These are phyloP conservation scores for Phalloptychus januarius DNA, from an alignment of 2,797 vertebrate genomes.

Conservation along the genomic window DNA sequence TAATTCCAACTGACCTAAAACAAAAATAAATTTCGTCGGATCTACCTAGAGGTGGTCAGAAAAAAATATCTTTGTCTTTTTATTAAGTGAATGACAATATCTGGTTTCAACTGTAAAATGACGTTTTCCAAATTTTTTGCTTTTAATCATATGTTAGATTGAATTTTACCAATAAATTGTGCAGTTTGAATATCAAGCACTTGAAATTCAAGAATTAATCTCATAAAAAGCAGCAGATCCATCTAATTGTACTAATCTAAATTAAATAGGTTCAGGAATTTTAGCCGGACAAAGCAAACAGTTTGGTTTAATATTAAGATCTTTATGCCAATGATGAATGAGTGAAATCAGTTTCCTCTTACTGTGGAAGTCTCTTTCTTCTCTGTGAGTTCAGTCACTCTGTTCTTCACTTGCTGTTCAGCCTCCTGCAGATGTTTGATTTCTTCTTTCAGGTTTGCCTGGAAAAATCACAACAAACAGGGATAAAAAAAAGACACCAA, in stretches of 20 bases:
- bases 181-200: no score
- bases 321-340: background rate
- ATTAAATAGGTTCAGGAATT: background rate
- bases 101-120: no score
- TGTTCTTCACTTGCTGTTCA: constrained; percentile 64
- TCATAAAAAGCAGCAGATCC: background rate
- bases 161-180: no score
- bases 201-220: no score
- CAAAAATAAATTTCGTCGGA: no score
- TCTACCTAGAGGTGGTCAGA: no score
- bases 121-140: no score
- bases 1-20: no score
- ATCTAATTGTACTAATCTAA: background rate
- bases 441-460: constrained; percentile 77
- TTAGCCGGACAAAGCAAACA: background rate
- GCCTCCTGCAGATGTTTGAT: constrained; percentile 74
- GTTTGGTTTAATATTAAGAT: background rate
- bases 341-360: constrained; percentile 25
- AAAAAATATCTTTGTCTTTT: no score
- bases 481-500: background rate
- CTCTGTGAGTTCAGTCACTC: constrained; percentile 62
- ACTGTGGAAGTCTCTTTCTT: constrained; percentile 72
- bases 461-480: constrained; percentile 15
- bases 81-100: no score
- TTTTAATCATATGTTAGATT: no score